A percentile compares a stretch with the other conserved stretches of the same genome.
Conservation (phyloP, 2,888 invertebrate species). For the Epirrita christyi region DNA sequence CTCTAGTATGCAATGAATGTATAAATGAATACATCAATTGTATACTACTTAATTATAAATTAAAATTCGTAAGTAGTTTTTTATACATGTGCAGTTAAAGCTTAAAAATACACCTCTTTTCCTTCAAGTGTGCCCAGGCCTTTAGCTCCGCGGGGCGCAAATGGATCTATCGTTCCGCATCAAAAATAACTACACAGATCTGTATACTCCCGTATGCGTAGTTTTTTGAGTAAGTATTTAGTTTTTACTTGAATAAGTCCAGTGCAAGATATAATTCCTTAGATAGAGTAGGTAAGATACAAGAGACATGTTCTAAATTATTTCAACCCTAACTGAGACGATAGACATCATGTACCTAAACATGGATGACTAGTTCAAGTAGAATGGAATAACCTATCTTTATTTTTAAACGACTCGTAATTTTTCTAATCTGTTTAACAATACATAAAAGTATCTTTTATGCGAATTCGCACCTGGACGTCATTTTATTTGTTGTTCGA, state of each 20-base stretch:
- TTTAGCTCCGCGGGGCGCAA: constrained; percentile 69
- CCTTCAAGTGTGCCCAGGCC: constrained; percentile 44
- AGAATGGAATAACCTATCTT: background rate
- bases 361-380: background rate
- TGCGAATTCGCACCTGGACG: constrained; percentile 76
- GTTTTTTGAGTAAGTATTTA: background rate
- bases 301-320: too few species aligned
- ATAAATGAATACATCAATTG: too few species aligned
- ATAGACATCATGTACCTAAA: too few species aligned
- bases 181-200: constrained; percentile 40
- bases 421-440: constrained; percentile 30
- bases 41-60: too few species aligned
- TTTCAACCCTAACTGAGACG: too few species aligned
- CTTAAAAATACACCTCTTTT: too few species aligned
- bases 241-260: too few species aligned
- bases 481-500: constrained; percentile 60
- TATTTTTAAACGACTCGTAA: background rate
- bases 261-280: too few species aligned
- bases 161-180: constrained; percentile 60
- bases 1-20: too few species aligned
- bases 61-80: too few species aligned
- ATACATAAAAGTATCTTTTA: constrained; percentile 62
- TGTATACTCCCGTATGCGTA: constrained; percentile 18
- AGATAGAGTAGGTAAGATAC: too few species aligned
- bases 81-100: too few species aligned